Conservation (phyloP, 2,113 vertebrate genomes). For the Rynchops niger region DNA sequence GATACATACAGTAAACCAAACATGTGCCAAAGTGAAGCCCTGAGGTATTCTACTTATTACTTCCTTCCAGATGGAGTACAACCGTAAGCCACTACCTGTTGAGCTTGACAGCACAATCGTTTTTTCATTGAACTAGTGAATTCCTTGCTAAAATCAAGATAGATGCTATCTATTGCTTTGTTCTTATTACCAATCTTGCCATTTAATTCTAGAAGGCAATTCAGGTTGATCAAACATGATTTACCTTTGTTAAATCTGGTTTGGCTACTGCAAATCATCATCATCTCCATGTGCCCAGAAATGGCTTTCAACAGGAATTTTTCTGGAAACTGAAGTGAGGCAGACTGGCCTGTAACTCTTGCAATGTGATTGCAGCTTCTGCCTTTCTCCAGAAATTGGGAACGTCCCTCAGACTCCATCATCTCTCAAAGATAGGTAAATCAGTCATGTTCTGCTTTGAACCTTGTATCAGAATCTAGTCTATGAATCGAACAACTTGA, state of each 20-base stretch:
- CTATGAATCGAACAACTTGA: background rate
- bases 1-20: background rate
- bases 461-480: background rate
- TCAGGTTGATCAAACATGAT: background rate
- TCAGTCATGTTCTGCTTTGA: background rate
- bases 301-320: background rate
- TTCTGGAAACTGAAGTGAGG: background rate
- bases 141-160: background rate
- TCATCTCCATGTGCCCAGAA: background rate
- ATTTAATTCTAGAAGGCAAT: background rate
- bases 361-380: background rate
- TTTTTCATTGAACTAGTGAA: background rate
- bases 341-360: background rate
- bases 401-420: background rate
- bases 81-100: background rate
- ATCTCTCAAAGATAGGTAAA: background rate
- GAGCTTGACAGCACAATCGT: background rate
- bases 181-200: background rate
- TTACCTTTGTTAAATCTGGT: background rate
- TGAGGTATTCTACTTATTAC: background rate
- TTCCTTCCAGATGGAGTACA: background rate
- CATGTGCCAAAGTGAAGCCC: background rate
- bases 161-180: background rate
- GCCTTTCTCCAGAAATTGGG: background rate
- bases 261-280: background rate